Conservation (phyloP, 1,140 invertebrate species). For the Mycetomoellerius zeteki region DNA sequence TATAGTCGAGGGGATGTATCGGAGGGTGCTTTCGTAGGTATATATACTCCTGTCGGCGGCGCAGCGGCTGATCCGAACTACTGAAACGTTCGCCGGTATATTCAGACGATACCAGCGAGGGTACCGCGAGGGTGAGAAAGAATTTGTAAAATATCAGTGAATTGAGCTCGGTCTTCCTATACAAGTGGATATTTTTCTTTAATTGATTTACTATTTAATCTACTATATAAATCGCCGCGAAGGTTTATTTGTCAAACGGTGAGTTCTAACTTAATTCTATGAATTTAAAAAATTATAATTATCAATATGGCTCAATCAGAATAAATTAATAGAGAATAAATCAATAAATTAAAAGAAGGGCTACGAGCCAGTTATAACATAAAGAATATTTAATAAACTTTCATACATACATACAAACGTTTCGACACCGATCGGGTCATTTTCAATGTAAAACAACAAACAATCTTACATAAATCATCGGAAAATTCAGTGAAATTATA, state of each 20-base stretch:
- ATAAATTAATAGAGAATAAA: too few species aligned
- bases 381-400: too few species aligned
- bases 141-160: neutral
- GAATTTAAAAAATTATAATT: too few species aligned
- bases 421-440: too few species aligned
- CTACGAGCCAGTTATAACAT: too few species aligned
- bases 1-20: slow-evolving; percentile 72
- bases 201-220: neutral
- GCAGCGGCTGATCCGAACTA: slow-evolving; percentile 66
- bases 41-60: slow-evolving; percentile 70
- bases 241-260: slow-evolving; percentile 38
- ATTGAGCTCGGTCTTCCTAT: neutral
- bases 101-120: neutral
- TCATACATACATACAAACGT: too few species aligned
- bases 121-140: neutral
- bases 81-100: slow-evolving; percentile 50
- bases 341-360: too few species aligned
- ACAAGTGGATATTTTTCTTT: neutral
- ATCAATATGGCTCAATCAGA: too few species aligned
- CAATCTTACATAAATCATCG: too few species aligned
- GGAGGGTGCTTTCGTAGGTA: slow-evolving; percentile 74
- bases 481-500: too few species aligned
- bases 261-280: neutral
- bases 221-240: neutral
- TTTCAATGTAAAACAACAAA: too few species aligned